These are phyloP conservation scores for Oscheius sp. DNA, from an alignment of 1,140 invertebrate genomes.

Conservation along the genomic window DNA sequence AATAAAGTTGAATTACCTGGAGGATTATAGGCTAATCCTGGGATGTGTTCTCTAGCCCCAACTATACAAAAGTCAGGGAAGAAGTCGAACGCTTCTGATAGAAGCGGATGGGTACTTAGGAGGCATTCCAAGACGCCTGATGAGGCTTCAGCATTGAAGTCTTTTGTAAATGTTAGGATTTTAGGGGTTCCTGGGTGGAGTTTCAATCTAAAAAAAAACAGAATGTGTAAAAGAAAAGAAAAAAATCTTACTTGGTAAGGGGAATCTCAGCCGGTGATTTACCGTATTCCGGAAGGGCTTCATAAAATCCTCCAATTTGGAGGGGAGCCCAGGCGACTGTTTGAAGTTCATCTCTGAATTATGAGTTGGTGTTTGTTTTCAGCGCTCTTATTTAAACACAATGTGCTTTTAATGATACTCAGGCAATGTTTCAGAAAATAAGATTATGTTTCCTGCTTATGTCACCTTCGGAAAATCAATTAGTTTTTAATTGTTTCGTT, in stretches of 20 bases:
- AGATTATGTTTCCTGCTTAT: too few relatives aligned
- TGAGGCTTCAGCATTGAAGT: neutral
- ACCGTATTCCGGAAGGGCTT: neutral
- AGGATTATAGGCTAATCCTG: slow-evolving; percentile 7
- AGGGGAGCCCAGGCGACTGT: neutral
- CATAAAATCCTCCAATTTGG: neutral
- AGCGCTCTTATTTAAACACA: too few relatives aligned
- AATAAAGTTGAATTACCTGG: neutral
- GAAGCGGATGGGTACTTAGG: neutral
- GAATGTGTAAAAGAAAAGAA: neutral
- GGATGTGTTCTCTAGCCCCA: slow-evolving; percentile 10
- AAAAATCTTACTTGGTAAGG: neutral
- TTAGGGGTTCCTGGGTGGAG: slow-evolving; percentile 18
- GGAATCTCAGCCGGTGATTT: neutral
- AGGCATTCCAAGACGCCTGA: slow-evolving; percentile 12
- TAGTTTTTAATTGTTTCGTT: too few relatives aligned
- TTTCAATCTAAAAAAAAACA: neutral
- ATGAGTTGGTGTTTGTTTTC: too few relatives aligned
- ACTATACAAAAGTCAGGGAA: slow-evolving; percentile 29
- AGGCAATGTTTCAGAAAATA: too few relatives aligned
- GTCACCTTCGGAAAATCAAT: too few relatives aligned
- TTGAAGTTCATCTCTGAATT: neutral
- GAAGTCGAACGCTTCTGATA: slow-evolving; percentile 1
- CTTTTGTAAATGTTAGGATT: slow-evolving; percentile 7
- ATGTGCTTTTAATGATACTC: too few relatives aligned